Base-by-base conservation (phyloP, 2,113 vertebrate genomes). In the Mirza zaza region DNA sequence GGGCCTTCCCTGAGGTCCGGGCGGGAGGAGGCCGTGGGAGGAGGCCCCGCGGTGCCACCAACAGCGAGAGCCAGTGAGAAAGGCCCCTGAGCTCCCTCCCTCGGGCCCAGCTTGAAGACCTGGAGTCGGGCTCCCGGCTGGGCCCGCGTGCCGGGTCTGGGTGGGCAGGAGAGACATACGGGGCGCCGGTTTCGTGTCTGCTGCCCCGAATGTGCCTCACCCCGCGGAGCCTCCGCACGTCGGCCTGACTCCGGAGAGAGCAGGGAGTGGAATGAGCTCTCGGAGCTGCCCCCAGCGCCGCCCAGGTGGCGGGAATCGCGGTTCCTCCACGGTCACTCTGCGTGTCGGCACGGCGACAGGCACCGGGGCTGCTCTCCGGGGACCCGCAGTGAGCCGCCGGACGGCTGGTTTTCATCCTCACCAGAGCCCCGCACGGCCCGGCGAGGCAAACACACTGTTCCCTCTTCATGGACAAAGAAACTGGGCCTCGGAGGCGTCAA, bases 321-420 rank as follows among this genome's bases (percentile, higher is more conserved):
- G 9, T 27, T n/a, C 23, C 23, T 36, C 1, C 0, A 1, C 1
- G 9, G n/a, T 68, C 50, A 39, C 13, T 21, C 4, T 57, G 1
- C 6, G 18, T 36, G 52, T 27, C 14, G 0, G 5, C 1, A 3
- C 0, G 0, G 57, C 68, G 29, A 17, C 12, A 0, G 4, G 42
- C 21, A 0, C 76, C 8, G 61, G 52, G 59, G 68, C 59, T 88
- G 39, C n/a, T 65, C 18, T 61, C 0, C 0, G 5, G 48, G 55
- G 34, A 9, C 0, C 13, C 59, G 13, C 27, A 29, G 61, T 1
- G 27, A 17, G 21, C 23, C 21, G 4, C 9, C 27, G 5, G 68
- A 3, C 7, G 12, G 17, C 45, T 7, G 14, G 21, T 18, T 70
- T 42, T 39, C 4, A 1, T 70, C 83, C 87, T 36, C 17, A 1